Conservation (phyloP, 1,140 invertebrate genomes). For the Rhizoglyphus robini region DNA sequence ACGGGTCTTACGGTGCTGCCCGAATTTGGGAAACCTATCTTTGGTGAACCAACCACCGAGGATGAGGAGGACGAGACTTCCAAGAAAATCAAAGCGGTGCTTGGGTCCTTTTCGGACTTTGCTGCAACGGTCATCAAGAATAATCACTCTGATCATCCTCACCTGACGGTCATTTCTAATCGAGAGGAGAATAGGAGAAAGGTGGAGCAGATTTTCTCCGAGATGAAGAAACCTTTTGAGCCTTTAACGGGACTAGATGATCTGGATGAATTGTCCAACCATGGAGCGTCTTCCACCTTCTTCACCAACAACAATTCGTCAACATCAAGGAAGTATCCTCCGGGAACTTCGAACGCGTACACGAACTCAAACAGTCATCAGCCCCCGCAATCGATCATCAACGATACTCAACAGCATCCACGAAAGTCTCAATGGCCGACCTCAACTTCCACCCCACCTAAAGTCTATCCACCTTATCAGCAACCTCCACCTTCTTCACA, state of each 20-base stretch:
- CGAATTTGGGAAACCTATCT: conserved; percentile 5
- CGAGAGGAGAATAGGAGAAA: conserved; percentile 16
- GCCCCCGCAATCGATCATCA: not conserved
- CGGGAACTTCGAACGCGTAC: too few species aligned
- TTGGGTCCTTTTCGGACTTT: conserved; percentile 47
- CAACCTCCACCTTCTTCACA: not conserved
- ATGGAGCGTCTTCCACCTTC: conserved; percentile 4
- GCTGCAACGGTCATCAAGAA: conserved; percentile 42
- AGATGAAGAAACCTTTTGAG: conserved; percentile 21
- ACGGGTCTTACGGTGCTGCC: not conserved
- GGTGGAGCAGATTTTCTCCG: conserved; percentile 22
- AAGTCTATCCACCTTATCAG: too few species aligned
- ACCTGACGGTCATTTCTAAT: conserved; percentile 47
- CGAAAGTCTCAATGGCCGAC: too few species aligned
- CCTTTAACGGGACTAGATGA: conserved; percentile 20
- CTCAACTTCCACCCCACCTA: too few species aligned
- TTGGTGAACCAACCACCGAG: conserved; percentile 17
- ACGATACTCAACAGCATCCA: too few species aligned
- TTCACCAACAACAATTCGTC: not conserved
- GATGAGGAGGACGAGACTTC: conserved; percentile 47
- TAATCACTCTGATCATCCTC: conserved; percentile 45
- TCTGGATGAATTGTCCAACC: not conserved
- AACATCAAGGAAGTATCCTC: not conserved
- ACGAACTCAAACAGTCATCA: not conserved
- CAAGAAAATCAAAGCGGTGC: conserved; percentile 54